Evolutionary conservation across 2,888 invertebrate genomes (phyloP).

Genomic region (Beris morrisii): DNA sequence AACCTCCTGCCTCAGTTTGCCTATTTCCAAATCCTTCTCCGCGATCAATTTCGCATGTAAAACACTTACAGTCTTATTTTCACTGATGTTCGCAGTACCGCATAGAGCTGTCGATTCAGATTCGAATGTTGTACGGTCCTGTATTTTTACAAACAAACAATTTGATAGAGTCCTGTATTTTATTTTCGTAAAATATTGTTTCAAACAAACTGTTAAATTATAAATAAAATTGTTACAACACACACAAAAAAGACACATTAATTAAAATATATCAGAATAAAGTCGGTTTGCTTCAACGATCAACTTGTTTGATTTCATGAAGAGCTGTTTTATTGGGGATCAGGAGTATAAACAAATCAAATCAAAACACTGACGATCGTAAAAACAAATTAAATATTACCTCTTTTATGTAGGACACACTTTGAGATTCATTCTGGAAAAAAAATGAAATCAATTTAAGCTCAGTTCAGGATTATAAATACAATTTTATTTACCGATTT

Average conservation of each 20-base stretch:
- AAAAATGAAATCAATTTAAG: not conserved
- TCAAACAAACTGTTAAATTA: not conserved
- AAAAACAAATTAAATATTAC: constrained; percentile 24
- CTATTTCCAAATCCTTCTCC: constrained; percentile 61
- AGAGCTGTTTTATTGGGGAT: constrained; percentile 25
- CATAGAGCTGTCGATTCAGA: constrained; percentile 8
- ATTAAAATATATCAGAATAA: constrained; percentile 14
- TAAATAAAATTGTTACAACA: not conserved
- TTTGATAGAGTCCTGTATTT: constrained; percentile 3
- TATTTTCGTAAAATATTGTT: constrained; percentile 1
- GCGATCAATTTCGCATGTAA: constrained; percentile 38
- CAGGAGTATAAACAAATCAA: constrained; percentile 7
- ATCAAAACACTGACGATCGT: not conserved
- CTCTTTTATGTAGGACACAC: constrained; percentile 32
- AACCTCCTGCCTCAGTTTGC: constrained; percentile 57
- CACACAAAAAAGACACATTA: not conserved
- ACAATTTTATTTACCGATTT: constrained; percentile 23
- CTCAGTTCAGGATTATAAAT: too few relatives aligned
- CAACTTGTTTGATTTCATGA: constrained; percentile 27
- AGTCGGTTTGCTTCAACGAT: constrained; percentile 27
- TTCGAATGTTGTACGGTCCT: constrained; percentile 11
- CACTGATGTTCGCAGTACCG: constrained; percentile 29
- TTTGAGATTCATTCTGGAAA: constrained; percentile 19
- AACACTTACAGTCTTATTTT: constrained; percentile 49
- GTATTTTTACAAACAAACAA: constrained; percentile 9